phyloP scores from a whole-genome alignment of 2,888 invertebrate genomes.

The Formica aserva region DNA sequence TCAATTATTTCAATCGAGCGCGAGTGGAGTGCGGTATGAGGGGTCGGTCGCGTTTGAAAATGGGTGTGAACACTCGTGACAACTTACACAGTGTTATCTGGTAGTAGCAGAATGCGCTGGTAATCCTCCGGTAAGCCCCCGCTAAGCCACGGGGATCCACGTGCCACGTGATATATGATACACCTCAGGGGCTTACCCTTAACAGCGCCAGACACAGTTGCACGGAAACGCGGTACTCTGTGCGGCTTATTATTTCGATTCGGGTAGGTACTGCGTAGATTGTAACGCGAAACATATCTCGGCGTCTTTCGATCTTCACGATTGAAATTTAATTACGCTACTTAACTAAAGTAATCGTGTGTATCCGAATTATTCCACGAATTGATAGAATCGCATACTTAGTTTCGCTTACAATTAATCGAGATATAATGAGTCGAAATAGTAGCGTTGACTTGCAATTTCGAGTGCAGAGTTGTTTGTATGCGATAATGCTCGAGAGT shows the following conservation, averaged over 20 bases:
- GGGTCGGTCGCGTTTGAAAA: slow-evolving; percentile 71
- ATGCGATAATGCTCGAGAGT: slow-evolving; percentile 60
- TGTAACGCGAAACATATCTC: slow-evolving; percentile 3
- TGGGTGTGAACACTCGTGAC: slow-evolving; percentile 80
- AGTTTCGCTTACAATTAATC: neutral
- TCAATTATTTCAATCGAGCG: slow-evolving; percentile 74
- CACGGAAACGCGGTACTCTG: slow-evolving; percentile 52
- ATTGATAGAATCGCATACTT: neutral
- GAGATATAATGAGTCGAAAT: slow-evolving; percentile 51
- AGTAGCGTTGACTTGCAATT: neutral
- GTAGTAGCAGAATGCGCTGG: slow-evolving; percentile 83
- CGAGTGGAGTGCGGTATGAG: slow-evolving; percentile 46
- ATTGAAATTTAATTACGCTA: neutral
- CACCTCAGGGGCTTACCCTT: slow-evolving; percentile 73
- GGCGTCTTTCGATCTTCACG: slow-evolving; percentile 44
- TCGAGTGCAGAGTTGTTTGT: neutral
- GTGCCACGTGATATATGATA: slow-evolving; percentile 81
- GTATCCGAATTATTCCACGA: neutral
- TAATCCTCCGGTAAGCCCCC: slow-evolving; percentile 83
- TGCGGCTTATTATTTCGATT: slow-evolving; percentile 49
- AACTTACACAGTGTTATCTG: slow-evolving; percentile 85
- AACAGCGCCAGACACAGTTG: slow-evolving; percentile 55
- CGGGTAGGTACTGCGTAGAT: slow-evolving; percentile 20
- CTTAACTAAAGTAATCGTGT: neutral
- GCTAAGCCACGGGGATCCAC: slow-evolving; percentile 79